Conservation (phyloP, 2,113 vertebrate genomes). For the Ammodytes dubius region DNA sequence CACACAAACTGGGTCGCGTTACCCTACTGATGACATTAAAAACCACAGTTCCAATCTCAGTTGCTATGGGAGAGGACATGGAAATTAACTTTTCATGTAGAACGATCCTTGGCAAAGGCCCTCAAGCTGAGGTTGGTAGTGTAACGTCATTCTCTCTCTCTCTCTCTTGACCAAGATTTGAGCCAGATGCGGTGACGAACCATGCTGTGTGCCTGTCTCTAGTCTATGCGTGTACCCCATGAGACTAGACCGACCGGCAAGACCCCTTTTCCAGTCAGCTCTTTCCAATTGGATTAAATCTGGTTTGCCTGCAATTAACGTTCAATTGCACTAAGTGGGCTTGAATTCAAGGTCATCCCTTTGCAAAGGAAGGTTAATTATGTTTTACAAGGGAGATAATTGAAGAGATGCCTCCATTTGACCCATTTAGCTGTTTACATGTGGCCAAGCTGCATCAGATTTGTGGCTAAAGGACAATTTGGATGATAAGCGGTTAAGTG, state of each 20-base stretch:
- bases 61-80: conserved; percentile 48
- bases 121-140: conserved; percentile 64
- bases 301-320: conserved; percentile 51
- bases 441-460: not conserved
- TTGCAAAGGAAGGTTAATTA: conserved; percentile 50
- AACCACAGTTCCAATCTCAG: conserved; percentile 63
- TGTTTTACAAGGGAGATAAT: conserved; percentile 42
- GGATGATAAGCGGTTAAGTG: conserved; percentile 3
- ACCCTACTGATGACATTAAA: conserved; percentile 71
- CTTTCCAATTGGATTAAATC: conserved; percentile 54
- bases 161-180: conserved; percentile 61
- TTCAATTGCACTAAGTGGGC: conserved; percentile 67
- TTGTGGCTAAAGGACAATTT: conserved; percentile 33
- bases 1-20: conserved; percentile 67
- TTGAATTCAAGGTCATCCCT: conserved; percentile 38
- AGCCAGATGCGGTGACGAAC: conserved; percentile 70
- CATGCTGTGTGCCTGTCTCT: conserved; percentile 36
- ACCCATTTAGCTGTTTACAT: conserved; percentile 23
- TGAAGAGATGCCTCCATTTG: conserved; percentile 17
- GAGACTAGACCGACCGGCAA: conserved; percentile 18
- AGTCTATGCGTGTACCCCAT: conserved; percentile 14
- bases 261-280: conserved; percentile 34
- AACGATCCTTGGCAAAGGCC: conserved; percentile 52
- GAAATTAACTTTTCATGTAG: conserved; percentile 66
- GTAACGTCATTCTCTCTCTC: conserved; percentile 66